Percentiles rank a stretch among this genome's conserved stretches.
Conservation (phyloP, 2,888 invertebrate species). For the Zygaena filipendulae region DNA sequence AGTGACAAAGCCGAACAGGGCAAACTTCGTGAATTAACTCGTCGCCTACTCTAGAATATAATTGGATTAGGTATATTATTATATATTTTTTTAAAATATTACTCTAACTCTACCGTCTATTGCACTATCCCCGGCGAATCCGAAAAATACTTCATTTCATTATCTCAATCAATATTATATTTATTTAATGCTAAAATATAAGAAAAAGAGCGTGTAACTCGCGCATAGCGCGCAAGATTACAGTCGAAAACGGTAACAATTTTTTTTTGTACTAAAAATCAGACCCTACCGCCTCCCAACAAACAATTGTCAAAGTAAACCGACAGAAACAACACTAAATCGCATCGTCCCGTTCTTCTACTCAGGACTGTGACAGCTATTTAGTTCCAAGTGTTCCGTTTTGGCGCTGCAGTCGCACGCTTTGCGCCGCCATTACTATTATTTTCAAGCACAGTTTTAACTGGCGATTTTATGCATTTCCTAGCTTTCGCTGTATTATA, state of each 20-base stretch:
- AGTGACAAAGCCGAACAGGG: slow-evolving; percentile 24
- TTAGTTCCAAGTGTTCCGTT: no score
- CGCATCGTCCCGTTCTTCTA: no score
- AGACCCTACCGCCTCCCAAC: slow-evolving; percentile 41
- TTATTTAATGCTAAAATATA: slow-evolving; percentile 39
- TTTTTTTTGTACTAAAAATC: slow-evolving; percentile 28
- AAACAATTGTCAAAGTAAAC: slow-evolving; percentile 14
- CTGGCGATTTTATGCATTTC: no score
- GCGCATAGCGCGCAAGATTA: slow-evolving; percentile 23
- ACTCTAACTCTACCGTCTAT: slow-evolving; percentile 56
- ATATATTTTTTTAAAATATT: slow-evolving; percentile 29
- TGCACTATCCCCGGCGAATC: slow-evolving; percentile 65
- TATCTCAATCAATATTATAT: no score
- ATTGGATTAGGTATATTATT: slow-evolving; percentile 37
- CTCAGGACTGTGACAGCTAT: no score
- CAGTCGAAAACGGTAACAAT: slow-evolving; percentile 47
- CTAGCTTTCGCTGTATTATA: no score
- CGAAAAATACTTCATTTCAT: slow-evolving; percentile 41
- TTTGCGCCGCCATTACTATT: no score
- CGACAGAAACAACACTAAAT: background rate
- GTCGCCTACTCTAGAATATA: slow-evolving; percentile 34
- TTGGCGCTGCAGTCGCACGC: no score
- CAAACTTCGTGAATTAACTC: slow-evolving; percentile 30
- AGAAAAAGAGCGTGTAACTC: slow-evolving; percentile 21
- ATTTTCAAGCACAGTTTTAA: no score